Evolutionary conservation across 1,140 invertebrate genomes (phyloP), one percentile per base, ranked within the genome.

Genomic region (Papilio polyxenes): DNA sequence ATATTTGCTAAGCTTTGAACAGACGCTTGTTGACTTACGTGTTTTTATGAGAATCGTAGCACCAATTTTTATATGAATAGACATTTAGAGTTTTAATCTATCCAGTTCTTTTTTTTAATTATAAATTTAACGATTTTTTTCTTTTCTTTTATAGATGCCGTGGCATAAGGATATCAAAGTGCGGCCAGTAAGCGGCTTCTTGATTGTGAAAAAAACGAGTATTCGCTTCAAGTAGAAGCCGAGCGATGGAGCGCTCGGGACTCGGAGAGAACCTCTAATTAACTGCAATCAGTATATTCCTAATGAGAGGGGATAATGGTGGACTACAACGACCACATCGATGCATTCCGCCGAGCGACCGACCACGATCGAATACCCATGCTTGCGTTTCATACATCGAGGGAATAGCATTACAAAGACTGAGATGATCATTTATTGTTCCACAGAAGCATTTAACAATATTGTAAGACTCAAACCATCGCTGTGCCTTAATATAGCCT

Each of bases 251-350:
- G 91, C 89, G 91, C 90, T 86, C 89, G 89, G 85, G 89, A 88
- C 89, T 91, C 86, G 80, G 86, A 91, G 92, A 87, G 90, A 93
- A 89, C 91, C 93, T 90, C 88, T 92, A 94, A 94, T 94, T 94
- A 94, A 93, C 88, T 91, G 91, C 91, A 94, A 94, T 94, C 93
- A 93, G 93, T 93, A 91, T 94, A 93, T 94, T 93, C 91, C 92
- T 94, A 94, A 93, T 93, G 93, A 93, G 90, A 91, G 92, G 86
- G 90, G 89, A 91, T 93, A 92, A 94, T 94, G 90, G 92, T 92
- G 89, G 92, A 90, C 89, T 92, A 90, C 91, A 91, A 93, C 92
- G 92, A 93, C 83, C 90, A 89, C 90, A 93, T 93, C 92, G 90
- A 93, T 89, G 91, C 91, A 94, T 93, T 93, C 93, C 93, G 85